Base-by-base conservation (phyloP, 2,113 vertebrate species). In the Esox niger region DNA sequence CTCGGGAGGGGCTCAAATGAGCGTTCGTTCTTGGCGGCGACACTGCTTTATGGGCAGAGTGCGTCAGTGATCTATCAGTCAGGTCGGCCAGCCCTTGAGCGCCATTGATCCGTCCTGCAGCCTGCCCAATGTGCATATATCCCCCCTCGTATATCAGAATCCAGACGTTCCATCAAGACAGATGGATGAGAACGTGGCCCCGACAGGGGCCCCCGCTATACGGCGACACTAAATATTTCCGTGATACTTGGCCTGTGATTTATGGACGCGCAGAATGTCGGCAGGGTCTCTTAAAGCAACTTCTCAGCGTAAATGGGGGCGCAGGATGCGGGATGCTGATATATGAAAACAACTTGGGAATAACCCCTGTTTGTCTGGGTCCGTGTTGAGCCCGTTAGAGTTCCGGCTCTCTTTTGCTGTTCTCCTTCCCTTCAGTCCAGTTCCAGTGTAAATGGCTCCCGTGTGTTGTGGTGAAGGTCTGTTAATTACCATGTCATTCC, bases 401-500 rank as follows among this genome's bases (percentile, higher is more conserved):
- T 43, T 43, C 17, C n/a, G n/a, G n/a, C n/a, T n/a, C n/a, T 46
- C 32, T 47, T 33, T 13, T 13, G n/a, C 46, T 4, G 13, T 21
- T 31, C 10, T 57, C 33, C 9, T 32, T 10, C 43, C 10, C 6
- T 49, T 63, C 69, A 2, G 43, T 73, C 80, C 69, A 6, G 62
- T 67, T 75, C 64, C 69, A 25, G 23, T 5, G 13, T 73, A 21
- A 77, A 83, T 70, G 74, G 78, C 32, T 69, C 23, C 46, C 65
- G 77, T 65, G 76, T 63, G 75, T 77, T 67, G 72, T 76, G 66
- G 64, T 68, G 78, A 82, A 78, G 79, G 80, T 65, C 71, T 84
- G 79, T 86, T 88, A 87, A 87, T 89, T 87, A 84, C 80, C 76
- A 81, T 84, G 84, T 87, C 86, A 84, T 82, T 77, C 82, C 83